Percentiles rank a stretch among this genome's conserved stretches.
Evolutionary conservation across 2,797 vertebrate genomes (phyloP).

Genomic region (Falco concolor): DNA sequence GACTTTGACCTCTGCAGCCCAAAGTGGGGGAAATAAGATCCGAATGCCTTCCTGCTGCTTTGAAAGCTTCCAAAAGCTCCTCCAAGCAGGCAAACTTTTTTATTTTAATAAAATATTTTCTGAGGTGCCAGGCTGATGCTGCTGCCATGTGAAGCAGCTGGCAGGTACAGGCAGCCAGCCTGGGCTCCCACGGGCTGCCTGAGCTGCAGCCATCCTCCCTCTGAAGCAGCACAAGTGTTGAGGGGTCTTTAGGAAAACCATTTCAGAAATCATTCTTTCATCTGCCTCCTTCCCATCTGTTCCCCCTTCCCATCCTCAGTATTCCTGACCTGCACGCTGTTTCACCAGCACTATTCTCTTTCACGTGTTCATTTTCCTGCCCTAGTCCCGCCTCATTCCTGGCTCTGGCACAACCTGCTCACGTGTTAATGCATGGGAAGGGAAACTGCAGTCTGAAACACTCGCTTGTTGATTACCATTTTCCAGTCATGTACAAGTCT

Average conservation of each 20-base stretch:
- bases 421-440: not conserved
- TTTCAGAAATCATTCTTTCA: not conserved
- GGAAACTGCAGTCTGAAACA: not conserved
- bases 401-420: not conserved
- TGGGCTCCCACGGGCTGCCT: not conserved
- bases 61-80: not conserved
- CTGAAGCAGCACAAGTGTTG: not conserved
- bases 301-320: not conserved
- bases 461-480: not conserved
- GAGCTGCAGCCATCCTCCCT: rapidly evolving
- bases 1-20: slow-evolving; percentile 14
- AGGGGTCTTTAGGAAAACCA: not conserved
- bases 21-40: not conserved
- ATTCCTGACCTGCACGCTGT: not conserved
- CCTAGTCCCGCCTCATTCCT: not conserved
- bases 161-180: not conserved
- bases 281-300: not conserved
- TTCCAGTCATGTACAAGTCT: not conserved
- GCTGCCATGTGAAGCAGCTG: rapidly evolving
- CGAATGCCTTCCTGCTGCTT: not conserved
- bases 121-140: not conserved
- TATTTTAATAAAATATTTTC: not conserved
- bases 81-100: not conserved
- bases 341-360: not conserved
- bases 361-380: not conserved